Base-by-base conservation (phyloP, 1,140 invertebrate genomes). In the Hydropsyche tenuis region DNA sequence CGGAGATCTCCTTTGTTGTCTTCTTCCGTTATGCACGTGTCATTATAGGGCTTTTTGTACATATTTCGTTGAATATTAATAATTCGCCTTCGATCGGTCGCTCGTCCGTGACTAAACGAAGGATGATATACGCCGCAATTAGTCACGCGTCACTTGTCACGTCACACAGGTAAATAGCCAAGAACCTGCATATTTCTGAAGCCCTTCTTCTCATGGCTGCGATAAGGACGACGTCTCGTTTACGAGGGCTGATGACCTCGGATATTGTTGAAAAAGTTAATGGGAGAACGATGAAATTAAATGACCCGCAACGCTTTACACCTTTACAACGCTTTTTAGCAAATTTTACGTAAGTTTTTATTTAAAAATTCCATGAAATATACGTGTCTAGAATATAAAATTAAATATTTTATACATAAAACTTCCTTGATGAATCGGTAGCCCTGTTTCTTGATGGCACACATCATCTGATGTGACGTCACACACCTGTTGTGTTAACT, bases 91-190 rank as follows among this genome's bases (percentile, higher is more conserved):
- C 71, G 46, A 73, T 73, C 27, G 42, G 16, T 42, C 37, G 51
- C 69, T 70, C 72, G 42, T 71, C 72, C 75, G 75, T 76, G 48
- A 76, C 75, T 76, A 76, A 76, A 73, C 69, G 66, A 69, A 56
- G 72, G 45, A 48, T 72, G 68, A 73, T 64, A 69, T 69, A 73
- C 70, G 74, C 73, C 70, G 72, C 51, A 51, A 76, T 76, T 76
- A 76, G 68, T 51, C 63, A 60, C 75, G 72, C 75, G 46, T 76
- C 75, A 76, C 73, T 76, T 69, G 48, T 53, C 75, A 76, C 66
- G 72, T 76, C 66, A 66, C 69, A 56, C 42, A 46, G 68, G 68
- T 51, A 68, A 66, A 46, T n/a, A n/a, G 37, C n/a, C 16, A 25
- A 20, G 30, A 56, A 56, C 46, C 68, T 48, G 51, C 48, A 70